Evolutionary conservation across 1,140 invertebrate species (phyloP).

Genomic region (Camponotus floridanus): DNA sequence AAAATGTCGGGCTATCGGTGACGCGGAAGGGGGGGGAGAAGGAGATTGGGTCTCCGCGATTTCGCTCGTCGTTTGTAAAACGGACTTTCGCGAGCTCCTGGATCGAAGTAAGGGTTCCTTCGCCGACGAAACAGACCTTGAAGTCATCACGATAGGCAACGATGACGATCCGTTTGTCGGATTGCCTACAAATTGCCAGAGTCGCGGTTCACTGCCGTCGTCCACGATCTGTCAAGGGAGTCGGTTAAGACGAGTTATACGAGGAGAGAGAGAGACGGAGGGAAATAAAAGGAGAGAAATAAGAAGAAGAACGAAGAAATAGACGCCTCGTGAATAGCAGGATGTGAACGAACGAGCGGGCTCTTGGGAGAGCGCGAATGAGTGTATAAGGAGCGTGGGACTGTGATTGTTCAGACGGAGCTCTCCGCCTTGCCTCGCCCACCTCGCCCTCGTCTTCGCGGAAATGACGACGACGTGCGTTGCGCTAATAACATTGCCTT

Average conservation of each 20-base stretch:
- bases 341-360: conserved; percentile 73
- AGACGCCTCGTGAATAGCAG: conserved; percentile 73
- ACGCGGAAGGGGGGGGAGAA: neutral
- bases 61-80: neutral
- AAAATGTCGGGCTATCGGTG: conserved; percentile 29
- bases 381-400: conserved; percentile 75
- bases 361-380: conserved; percentile 70
- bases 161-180: conserved; percentile 51
- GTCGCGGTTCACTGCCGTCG: conserved; percentile 52
- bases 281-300: neutral
- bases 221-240: conserved; percentile 31
- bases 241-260: conserved; percentile 25
- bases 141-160: neutral
- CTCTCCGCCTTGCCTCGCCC: conserved; percentile 10
- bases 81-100: neutral
- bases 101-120: neutral
- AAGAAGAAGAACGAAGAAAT: conserved; percentile 58
- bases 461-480: conserved; percentile 60
- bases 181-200: conserved; percentile 47
- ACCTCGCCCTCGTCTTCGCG: conserved; percentile 5
- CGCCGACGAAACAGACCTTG: conserved; percentile 20
- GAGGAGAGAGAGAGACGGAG: neutral
- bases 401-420: conserved; percentile 70
- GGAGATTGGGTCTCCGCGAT: neutral
- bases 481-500: conserved; percentile 56